These are phyloP conservation scores for Vireo altiloquus DNA, from an alignment of 2,113 vertebrate species.

Conservation along the genomic window DNA sequence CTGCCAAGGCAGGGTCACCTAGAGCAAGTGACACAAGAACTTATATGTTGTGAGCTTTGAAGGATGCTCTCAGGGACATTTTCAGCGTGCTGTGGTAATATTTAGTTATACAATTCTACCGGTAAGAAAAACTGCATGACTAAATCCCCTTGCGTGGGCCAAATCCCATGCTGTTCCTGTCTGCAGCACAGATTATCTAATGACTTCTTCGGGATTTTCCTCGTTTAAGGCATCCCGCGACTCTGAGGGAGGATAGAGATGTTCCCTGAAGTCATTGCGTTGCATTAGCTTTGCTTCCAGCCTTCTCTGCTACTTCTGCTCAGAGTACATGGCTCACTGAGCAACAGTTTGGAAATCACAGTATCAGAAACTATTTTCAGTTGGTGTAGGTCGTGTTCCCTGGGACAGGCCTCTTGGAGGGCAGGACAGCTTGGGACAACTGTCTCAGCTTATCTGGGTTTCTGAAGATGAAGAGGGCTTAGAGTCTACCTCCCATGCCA, in stretches of 20 bases:
- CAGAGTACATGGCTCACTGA: not conserved
- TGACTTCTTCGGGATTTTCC: not conserved
- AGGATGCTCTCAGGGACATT: not conserved
- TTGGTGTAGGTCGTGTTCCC: not conserved
- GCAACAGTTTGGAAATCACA: not conserved
- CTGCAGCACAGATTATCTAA: not conserved
- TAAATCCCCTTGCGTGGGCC: not conserved
- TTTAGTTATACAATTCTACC: not conserved
- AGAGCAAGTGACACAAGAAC: not conserved
- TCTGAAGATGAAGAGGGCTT: not conserved
- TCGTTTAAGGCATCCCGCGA: not conserved
- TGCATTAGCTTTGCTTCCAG: not conserved
- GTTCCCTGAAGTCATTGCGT: not conserved
- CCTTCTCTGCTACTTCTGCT: not conserved
- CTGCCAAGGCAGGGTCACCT: not conserved
- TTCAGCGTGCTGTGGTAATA: not conserved
- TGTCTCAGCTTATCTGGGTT: not conserved
- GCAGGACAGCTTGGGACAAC: not conserved
- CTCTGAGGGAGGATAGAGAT: not conserved
- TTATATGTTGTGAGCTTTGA: not conserved
- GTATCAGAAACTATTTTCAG: not conserved
- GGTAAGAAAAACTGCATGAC: not conserved
- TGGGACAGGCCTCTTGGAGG: not conserved
- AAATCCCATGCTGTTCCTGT: not conserved
- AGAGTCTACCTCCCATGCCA: not conserved